Conservation (phyloP, 1,140 invertebrate genomes). For the Tenebrio molitor region DNA sequence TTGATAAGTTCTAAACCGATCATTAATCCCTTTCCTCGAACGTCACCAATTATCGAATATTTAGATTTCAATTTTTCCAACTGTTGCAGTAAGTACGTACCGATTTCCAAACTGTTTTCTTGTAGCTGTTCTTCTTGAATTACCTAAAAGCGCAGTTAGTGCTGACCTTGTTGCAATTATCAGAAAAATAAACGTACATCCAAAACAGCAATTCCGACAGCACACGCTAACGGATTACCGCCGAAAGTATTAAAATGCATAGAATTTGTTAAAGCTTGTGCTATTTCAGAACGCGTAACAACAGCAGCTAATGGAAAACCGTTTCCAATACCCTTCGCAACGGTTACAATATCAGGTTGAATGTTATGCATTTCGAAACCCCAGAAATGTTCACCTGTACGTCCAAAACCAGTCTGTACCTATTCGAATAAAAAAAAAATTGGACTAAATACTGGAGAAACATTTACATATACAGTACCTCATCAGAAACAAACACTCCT, state of each 20-base stretch:
- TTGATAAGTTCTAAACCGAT: constrained; percentile 90
- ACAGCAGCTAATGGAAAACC: constrained; percentile 96
- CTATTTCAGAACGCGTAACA: constrained; percentile 90
- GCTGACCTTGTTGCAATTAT: no score
- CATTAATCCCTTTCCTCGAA: constrained; percentile 98
- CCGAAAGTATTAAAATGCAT: constrained; percentile 97
- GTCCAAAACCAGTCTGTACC: constrained; percentile 96
- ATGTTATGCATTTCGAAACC: constrained; percentile 92
- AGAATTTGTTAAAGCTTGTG: constrained; percentile 79
- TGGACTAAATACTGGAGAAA: no score
- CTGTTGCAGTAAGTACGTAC: constrained; percentile 85
- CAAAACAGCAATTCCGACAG: constrained; percentile 89
- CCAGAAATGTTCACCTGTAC: constrained; percentile 96
- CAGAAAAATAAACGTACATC: constrained; percentile 84
- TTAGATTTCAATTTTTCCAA: constrained; percentile 81
- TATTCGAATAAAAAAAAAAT: constrained; percentile 58
- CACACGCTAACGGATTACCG: constrained; percentile 92
- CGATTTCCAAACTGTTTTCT: constrained; percentile 80
- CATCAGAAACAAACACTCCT: constrained; percentile 92
- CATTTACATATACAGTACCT: no score
- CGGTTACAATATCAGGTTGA: constrained; percentile 91
- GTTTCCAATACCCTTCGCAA: constrained; percentile 93
- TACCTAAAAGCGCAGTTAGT: constrained; percentile 73
- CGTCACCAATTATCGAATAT: constrained; percentile 88
- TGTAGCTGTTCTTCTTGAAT: constrained; percentile 94